Evolutionary conservation across 2,797 vertebrate species (phyloP).

Genomic region (Cyprinella venusta): DNA sequence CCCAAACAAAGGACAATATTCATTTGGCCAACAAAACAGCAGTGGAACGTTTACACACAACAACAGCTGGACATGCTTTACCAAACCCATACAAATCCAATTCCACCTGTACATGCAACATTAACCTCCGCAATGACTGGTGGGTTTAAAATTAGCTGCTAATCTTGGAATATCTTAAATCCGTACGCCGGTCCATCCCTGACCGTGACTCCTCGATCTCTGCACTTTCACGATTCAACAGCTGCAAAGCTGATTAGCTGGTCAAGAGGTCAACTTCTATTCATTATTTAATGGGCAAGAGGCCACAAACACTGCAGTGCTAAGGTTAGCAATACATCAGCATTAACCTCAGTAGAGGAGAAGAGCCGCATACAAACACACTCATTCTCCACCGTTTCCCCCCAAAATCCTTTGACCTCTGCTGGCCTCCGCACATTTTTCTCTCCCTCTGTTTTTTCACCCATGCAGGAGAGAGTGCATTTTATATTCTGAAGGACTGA

Average conservation of each 20-base stretch:
- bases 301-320: constrained; percentile 71
- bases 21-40: neutral
- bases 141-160: constrained; percentile 65
- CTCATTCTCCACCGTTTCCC: constrained; percentile 59
- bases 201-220: constrained; percentile 45
- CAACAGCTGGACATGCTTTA: constrained; percentile 4
- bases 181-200: constrained; percentile 13
- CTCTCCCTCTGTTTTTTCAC: constrained; percentile 60
- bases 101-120: constrained; percentile 54
- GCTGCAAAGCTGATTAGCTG: constrained; percentile 76
- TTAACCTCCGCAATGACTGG: constrained; percentile 64
- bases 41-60: neutral
- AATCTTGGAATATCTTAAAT: constrained; percentile 58
- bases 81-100: constrained; percentile 26
- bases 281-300: constrained; percentile 81
- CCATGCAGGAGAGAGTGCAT: constrained; percentile 54
- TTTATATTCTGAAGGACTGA: constrained; percentile 60
- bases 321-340: constrained; percentile 75
- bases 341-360: constrained; percentile 70
- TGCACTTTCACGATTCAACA: constrained; percentile 58
- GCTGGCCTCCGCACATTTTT: constrained; percentile 31
- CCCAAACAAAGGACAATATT: constrained; percentile 12
- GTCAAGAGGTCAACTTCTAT: constrained; percentile 78
- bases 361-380: constrained; percentile 73
- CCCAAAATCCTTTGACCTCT: constrained; percentile 61